Conservation (phyloP, 1,140 invertebrate genomes). For the Drosophila repleta region DNA sequence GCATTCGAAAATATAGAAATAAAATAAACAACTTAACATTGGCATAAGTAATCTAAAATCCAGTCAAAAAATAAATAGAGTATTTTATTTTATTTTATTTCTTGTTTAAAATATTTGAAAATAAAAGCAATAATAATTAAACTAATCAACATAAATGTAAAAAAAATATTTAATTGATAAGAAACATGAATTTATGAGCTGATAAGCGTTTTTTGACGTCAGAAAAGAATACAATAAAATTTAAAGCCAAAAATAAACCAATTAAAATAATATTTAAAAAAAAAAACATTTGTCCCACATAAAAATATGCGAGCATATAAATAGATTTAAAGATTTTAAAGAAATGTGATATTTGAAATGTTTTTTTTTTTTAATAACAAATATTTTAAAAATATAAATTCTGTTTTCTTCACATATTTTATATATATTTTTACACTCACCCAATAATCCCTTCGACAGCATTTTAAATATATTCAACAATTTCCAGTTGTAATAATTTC, state of each 20-base stretch:
- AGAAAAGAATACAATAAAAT: background rate
- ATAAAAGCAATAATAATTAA: background rate
- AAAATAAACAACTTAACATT: no score
- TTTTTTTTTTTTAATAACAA: no score
- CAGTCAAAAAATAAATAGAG: no score
- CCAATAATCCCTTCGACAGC: conserved; percentile 51
- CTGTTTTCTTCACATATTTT: background rate
- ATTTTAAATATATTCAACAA: conserved; percentile 35
- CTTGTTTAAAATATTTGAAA: background rate
- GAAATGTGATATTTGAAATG: no score
- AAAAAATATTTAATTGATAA: conserved; percentile 10
- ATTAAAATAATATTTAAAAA: background rate
- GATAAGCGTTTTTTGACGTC: conserved; percentile 22
- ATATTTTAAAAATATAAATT: no score
- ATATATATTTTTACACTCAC: conserved; percentile 41
- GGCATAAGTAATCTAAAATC: no score
- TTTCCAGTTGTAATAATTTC: background rate
- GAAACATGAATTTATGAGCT: conserved; percentile 2
- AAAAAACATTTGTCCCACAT: background rate
- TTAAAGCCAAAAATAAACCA: background rate
- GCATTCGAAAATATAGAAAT: no score
- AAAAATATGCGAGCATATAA: conserved; percentile 2
- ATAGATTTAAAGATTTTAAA: background rate
- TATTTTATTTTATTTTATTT: no score
- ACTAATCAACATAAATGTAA: background rate